These are phyloP conservation scores for Botia almorhae DNA, from an alignment of 2,797 vertebrate species.

Conservation along the genomic window DNA sequence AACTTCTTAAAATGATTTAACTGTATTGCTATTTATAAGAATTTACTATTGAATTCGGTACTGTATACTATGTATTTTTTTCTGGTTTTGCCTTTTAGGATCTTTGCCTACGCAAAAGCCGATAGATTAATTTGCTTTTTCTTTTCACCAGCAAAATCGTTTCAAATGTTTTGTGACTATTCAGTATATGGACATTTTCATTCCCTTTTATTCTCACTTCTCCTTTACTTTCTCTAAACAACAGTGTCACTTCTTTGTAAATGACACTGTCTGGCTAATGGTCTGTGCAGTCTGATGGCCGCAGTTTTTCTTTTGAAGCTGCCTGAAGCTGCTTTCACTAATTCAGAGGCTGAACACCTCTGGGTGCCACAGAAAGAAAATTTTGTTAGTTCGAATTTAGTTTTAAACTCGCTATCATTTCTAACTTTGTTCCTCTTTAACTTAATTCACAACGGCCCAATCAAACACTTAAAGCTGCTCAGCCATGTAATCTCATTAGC, in stretches of 20 bases:
- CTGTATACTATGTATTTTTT: too few relatives aligned
- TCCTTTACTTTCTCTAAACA: not conserved
- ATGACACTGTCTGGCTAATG: conserved; percentile 21
- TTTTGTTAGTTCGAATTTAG: not conserved
- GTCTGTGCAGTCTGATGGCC: conserved; percentile 37
- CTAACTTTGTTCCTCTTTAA: conserved; percentile 2
- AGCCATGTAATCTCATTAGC: conserved; percentile 7
- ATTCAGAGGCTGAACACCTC: conserved; percentile 11
- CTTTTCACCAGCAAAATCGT: not conserved
- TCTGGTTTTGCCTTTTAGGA: too few relatives aligned
- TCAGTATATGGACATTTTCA: not conserved
- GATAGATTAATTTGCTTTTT: not conserved
- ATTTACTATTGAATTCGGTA: too few relatives aligned
- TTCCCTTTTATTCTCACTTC: not conserved
- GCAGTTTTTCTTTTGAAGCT: conserved; percentile 29
- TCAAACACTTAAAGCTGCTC: conserved; percentile 11
- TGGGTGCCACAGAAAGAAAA: conserved; percentile 1
- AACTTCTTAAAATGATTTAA: too few relatives aligned
- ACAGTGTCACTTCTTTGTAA: not conserved
- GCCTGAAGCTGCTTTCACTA: conserved; percentile 10
- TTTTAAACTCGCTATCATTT: conserved; percentile 16
- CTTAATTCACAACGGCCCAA: conserved; percentile 4
- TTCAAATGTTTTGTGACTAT: not conserved
- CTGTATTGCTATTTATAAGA: too few relatives aligned
- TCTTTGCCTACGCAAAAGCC: too few relatives aligned